Percentiles rank a stretch among this genome's conserved stretches.
Conservation (phyloP, 2,888 invertebrate genomes). For the Tinea semifulvella region DNA sequence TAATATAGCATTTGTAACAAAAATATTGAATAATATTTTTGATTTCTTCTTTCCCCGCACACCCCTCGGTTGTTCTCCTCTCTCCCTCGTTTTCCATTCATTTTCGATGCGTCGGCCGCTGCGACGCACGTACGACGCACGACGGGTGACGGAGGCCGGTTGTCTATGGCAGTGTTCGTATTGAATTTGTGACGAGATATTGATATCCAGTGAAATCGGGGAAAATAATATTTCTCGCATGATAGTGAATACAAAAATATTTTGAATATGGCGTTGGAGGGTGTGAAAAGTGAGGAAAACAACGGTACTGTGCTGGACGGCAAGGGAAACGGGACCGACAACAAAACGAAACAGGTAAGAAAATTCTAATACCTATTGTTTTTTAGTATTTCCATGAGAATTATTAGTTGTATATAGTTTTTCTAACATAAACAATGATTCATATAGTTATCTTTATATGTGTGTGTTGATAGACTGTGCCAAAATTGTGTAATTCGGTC, state of each 20-base stretch:
- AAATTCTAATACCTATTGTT: neutral
- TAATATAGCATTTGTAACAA: no score
- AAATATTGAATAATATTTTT: no score
- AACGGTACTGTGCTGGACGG: conserved; percentile 59
- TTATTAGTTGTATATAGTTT: neutral
- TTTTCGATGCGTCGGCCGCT: conserved; percentile 46
- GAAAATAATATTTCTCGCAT: conserved; percentile 45
- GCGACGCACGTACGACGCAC: conserved; percentile 30
- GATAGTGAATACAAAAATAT: conserved; percentile 55
- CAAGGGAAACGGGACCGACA: conserved; percentile 66
- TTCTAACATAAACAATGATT: neutral
- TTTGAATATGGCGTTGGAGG: conserved; percentile 62
- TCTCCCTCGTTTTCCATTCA: conserved; percentile 13
- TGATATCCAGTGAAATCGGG: conserved; percentile 40
- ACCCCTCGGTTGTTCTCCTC: conserved; percentile 3
- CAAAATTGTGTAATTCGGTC: conserved; percentile 2
- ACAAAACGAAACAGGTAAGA: conserved; percentile 66
- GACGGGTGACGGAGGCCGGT: conserved; percentile 26
- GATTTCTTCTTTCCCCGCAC: neutral
- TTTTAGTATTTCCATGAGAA: neutral
- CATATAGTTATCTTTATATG: neutral
- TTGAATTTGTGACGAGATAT: conserved; percentile 39
- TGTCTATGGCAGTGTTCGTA: conserved; percentile 50
- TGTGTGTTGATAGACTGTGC: neutral
- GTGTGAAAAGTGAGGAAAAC: conserved; percentile 63